Conservation (phyloP, 2,888 invertebrate genomes). For the Platyscelio sp. region DNA sequence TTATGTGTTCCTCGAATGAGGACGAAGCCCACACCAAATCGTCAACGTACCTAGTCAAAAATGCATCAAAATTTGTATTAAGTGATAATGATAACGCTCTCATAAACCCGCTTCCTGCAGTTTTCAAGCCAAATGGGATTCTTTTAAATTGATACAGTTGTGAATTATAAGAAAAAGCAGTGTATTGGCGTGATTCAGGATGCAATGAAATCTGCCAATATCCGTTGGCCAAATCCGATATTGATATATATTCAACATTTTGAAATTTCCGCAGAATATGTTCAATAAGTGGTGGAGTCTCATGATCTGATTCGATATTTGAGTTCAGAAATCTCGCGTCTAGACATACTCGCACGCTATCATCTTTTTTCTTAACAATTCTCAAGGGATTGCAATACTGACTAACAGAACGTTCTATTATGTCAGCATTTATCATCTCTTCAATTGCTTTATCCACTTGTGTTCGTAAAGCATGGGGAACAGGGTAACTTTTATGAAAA, state of each 20-base stretch:
- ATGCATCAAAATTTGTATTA: slow-evolving; percentile 66
- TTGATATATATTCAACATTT: slow-evolving; percentile 58
- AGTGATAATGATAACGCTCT: slow-evolving; percentile 70
- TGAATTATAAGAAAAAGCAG: slow-evolving; percentile 68
- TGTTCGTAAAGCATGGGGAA: slow-evolving; percentile 73
- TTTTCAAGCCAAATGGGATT: slow-evolving; percentile 69
- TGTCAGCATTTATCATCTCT: slow-evolving; percentile 74
- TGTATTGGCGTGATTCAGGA: slow-evolving; percentile 58
- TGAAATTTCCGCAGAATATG: slow-evolving; percentile 66
- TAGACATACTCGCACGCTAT: slow-evolving; percentile 76
- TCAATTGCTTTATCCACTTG: slow-evolving; percentile 73
- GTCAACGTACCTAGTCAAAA: slow-evolving; percentile 45
- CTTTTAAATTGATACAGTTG: slow-evolving; percentile 75
- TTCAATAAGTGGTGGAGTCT: slow-evolving; percentile 66
- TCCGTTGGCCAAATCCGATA: slow-evolving; percentile 70
- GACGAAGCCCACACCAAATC: slow-evolving; percentile 27
- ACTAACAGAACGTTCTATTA: slow-evolving; percentile 75
- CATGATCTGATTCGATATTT: slow-evolving; percentile 75
- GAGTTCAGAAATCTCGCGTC: slow-evolving; percentile 78
- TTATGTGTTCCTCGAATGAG: slow-evolving; percentile 16
- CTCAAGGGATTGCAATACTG: slow-evolving; percentile 77
- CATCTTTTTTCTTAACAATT: slow-evolving; percentile 77
- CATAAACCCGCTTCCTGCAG: slow-evolving; percentile 73
- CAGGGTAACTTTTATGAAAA: slow-evolving; percentile 73
- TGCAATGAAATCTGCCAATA: slow-evolving; percentile 59